These are phyloP conservation scores for Chanos chanos DNA, from an alignment of 2,797 vertebrate genomes.

Conservation along the genomic window DNA sequence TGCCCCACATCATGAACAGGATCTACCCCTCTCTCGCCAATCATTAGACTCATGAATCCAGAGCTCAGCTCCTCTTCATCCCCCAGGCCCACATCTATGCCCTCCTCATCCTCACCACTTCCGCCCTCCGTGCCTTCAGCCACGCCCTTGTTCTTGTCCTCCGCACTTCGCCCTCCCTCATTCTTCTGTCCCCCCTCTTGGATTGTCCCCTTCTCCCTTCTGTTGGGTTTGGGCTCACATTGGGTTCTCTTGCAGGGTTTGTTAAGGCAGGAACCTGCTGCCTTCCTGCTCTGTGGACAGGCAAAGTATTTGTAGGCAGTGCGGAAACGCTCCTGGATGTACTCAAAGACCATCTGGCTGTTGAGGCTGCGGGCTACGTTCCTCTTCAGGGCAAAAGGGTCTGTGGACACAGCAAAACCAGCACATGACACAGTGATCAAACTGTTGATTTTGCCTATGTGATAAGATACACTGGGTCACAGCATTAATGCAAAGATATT, in stretches of 20 bases:
- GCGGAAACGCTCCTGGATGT: conserved; percentile 95
- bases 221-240: not conserved
- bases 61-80: conserved; percentile 48
- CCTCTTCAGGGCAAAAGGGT: conserved; percentile 95
- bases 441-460: too few relatives aligned
- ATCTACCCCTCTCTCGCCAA: conserved; percentile 42
- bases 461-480: too few relatives aligned
- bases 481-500: too few relatives aligned
- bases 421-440: too few relatives aligned
- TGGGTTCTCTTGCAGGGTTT: conserved; percentile 45
- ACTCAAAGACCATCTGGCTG: conserved; percentile 98
- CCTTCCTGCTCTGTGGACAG: conserved; percentile 82
- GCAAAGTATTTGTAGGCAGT: conserved; percentile 95
- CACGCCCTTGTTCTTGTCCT: conserved; percentile 2
- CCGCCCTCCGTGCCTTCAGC: conserved; percentile 35
- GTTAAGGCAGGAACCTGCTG: conserved; percentile 53
- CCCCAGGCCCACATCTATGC: conserved; percentile 35
- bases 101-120: conserved; percentile 48
- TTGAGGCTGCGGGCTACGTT: conserved; percentile 96
- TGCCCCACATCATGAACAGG: not conserved
- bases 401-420: conserved; percentile 57
- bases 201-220: not conserved
- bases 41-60: conserved; percentile 50
- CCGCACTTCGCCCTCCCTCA: not conserved
- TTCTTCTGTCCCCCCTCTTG: conserved; percentile 6